Percentiles rank a stretch among this genome's conserved stretches.
phyloP scores from a whole-genome alignment of 1,140 invertebrate species.

The Magallana angulata region DNA sequence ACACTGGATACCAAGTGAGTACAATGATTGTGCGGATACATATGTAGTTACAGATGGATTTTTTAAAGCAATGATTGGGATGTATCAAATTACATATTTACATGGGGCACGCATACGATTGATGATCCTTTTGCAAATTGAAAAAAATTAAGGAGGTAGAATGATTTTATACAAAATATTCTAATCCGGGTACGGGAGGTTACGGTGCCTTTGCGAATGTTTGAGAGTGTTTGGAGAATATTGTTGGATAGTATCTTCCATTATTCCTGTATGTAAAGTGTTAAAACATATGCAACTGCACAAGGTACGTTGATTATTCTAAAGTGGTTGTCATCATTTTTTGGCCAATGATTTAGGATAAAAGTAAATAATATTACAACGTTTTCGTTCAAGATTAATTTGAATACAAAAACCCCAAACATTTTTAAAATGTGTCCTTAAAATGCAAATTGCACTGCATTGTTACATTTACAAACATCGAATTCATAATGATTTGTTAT shows the following conservation, averaged over 20 bases:
- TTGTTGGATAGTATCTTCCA: constrained; percentile 50
- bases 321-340: constrained; percentile 45
- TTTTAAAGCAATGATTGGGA: neutral
- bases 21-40: too few species aligned
- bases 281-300: constrained; percentile 16
- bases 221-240: constrained; percentile 34
- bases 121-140: neutral
- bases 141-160: neutral
- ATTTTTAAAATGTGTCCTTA: neutral
- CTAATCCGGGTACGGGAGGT: constrained; percentile 6
- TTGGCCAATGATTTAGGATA: constrained; percentile 31
- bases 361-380: neutral
- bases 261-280: constrained; percentile 26
- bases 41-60: neutral
- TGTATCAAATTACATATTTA: neutral
- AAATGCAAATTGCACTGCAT: too few species aligned
- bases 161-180: constrained; percentile 46
- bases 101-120: neutral
- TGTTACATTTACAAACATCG: too few species aligned
- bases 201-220: constrained; percentile 16
- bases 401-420: neutral
- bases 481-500: too few species aligned
- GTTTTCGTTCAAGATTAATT: neutral
- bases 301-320: constrained; percentile 38
- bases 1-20: too few species aligned